phyloP scores from a whole-genome alignment of 2,113 vertebrate species.

The Bombycilla garrulus region DNA sequence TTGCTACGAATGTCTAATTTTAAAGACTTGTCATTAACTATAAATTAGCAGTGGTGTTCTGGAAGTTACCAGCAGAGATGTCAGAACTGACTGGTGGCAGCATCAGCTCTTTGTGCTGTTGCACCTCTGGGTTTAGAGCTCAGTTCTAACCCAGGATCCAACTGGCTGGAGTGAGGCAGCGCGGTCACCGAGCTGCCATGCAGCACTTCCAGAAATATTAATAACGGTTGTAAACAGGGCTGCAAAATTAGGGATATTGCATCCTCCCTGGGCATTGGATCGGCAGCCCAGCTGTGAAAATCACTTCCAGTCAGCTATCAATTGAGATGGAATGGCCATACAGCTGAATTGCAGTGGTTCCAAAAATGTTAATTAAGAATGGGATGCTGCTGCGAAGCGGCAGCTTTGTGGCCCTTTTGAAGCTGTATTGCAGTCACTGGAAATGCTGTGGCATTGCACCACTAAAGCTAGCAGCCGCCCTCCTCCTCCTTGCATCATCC shows the following conservation, averaged over 20 bases:
- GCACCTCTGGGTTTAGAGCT: neutral
- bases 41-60: neutral
- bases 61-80: neutral
- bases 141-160: neutral
- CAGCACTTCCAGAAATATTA: slow-evolving; percentile 69
- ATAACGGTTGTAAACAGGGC: slow-evolving; percentile 61
- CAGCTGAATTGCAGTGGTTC: slow-evolving; percentile 69
- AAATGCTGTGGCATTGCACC: neutral
- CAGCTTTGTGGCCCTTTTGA: slow-evolving; percentile 62
- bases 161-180: neutral
- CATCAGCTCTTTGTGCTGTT: neutral
- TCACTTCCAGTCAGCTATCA: slow-evolving; percentile 68
- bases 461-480: neutral
- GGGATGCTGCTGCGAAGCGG: slow-evolving; percentile 26
- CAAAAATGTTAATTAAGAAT: slow-evolving; percentile 71
- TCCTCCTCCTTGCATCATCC: neutral
- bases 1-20: neutral
- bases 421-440: neutral
- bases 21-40: neutral
- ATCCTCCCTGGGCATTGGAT: slow-evolving; percentile 65
- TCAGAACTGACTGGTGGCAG: neutral
- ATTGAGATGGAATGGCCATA: slow-evolving; percentile 67
- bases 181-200: neutral
- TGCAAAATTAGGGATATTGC: slow-evolving; percentile 47
- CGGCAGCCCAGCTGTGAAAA: slow-evolving; percentile 73